Evolutionary conservation across 1,140 invertebrate genomes (phyloP).

Genomic region (Rhagoletis pomonella): DNA sequence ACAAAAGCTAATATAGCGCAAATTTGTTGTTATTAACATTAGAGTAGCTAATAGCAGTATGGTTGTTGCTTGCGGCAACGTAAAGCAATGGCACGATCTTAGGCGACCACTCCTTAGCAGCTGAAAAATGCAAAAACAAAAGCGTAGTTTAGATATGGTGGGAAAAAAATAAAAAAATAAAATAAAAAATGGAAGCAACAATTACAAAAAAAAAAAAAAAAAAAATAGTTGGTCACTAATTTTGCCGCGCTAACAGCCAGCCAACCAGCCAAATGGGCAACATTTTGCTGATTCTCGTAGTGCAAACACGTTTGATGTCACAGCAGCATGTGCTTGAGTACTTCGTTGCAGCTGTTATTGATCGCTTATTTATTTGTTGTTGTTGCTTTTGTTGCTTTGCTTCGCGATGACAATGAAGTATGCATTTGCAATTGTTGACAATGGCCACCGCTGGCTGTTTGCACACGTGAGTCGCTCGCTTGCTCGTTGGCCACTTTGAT

Average conservation of each 20-base stretch:
- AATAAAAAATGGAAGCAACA: background rate
- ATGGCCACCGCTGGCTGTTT: background rate
- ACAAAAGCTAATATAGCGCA: slow-evolving; percentile 40
- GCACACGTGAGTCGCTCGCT: slow-evolving; percentile 36
- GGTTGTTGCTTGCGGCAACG: background rate
- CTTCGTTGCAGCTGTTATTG: background rate
- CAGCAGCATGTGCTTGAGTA: background rate
- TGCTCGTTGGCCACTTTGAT: background rate
- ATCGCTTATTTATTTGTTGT: background rate
- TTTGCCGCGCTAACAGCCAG: background rate
- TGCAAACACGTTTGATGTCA: slow-evolving; percentile 12
- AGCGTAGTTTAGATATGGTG: background rate
- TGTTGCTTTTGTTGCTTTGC: background rate
- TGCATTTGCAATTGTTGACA: slow-evolving; percentile 16
- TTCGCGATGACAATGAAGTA: slow-evolving; percentile 14
- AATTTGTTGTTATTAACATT: slow-evolving; percentile 50
- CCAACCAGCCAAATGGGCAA: no score
- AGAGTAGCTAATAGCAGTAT: no score
- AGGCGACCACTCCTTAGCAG: slow-evolving; percentile 24
- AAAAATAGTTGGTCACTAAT: slow-evolving; percentile 31
- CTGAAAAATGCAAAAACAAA: background rate
- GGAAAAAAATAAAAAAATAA: background rate
- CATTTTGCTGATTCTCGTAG: background rate
- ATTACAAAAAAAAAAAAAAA: background rate
- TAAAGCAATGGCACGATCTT: background rate